A percentile compares a stretch with the other conserved stretches of the same genome.
Evolutionary conservation across 2,888 invertebrate species (phyloP).

Genomic region (Atherix ibis): DNA sequence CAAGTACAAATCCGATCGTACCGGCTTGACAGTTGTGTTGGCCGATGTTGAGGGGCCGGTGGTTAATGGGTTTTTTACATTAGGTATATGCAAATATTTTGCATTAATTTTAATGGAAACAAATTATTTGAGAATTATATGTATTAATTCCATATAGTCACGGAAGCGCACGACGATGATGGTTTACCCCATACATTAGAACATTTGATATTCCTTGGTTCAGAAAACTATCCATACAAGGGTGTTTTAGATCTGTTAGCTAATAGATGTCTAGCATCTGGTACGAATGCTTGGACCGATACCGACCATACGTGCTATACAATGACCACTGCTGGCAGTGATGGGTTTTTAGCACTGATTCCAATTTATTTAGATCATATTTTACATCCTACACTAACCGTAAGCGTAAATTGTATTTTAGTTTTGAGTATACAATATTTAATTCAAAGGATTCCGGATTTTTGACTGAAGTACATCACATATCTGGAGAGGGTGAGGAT

Average conservation of each 20-base stretch:
- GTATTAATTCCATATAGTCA: constrained; percentile 40
- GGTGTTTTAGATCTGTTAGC: constrained; percentile 78
- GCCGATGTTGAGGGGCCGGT: constrained; percentile 82
- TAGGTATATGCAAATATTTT: constrained; percentile 43
- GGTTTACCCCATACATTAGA: constrained; percentile 87
- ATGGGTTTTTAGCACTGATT: constrained; percentile 74
- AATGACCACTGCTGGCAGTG: constrained; percentile 70
- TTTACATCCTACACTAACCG: constrained; percentile 63
- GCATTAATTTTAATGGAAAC: not conserved
- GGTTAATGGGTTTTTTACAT: constrained; percentile 72
- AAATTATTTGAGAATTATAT: not conserved
- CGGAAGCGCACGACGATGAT: constrained; percentile 82
- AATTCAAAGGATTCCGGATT: constrained; percentile 54
- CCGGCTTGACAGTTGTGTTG: constrained; percentile 67
- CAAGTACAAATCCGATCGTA: constrained; percentile 62
- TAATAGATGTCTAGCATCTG: constrained; percentile 76
- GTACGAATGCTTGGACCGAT: constrained; percentile 84
- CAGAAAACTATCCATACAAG: constrained; percentile 77
- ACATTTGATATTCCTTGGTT: constrained; percentile 81
- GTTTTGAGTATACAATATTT: no score
- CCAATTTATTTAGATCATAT: constrained; percentile 87
- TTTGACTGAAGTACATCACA: constrained; percentile 81
- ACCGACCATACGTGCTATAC: constrained; percentile 82
- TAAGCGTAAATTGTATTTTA: constrained; percentile 20
- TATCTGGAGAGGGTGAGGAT: constrained; percentile 75